Base-by-base conservation (phyloP, 2,113 vertebrate genomes). In the Columba livia region DNA sequence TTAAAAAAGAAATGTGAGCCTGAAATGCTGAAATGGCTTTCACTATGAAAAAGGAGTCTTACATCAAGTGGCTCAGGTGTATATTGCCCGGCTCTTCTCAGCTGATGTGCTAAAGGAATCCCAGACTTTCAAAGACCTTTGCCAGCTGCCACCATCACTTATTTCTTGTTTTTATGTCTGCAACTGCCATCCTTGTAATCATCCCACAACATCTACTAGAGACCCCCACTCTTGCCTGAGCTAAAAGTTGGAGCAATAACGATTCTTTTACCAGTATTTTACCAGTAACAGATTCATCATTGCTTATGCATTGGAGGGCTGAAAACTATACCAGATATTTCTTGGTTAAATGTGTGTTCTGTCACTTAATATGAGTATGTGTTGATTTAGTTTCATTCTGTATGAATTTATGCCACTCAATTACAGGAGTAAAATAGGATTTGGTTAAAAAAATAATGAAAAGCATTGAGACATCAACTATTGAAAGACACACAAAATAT, bases 351-450 rank as follows among this genome's bases (percentile, higher is more conserved):
- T 19, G 31, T 29, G 28, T 1, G 0, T n/a, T 51, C 70, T 65
- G 15, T 73, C 50, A 67, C 31, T 89, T 87, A 31, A 48, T 19
- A 11, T 65, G 21, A 58, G 31, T 24, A n/a, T 12, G 26, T 0
- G 0, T 69, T 88, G 57, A 79, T 86, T 96, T 89, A 40, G 38
- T 95, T 92, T 89, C 62, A 36, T 50, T 79, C 40, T 36, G 15
- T 62, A 66, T 61, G 54, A 91, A 89, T 92, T 86, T 77, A 85
- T 91, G 67, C 79, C 58, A 72, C 34, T 89, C 53, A 77, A 26
- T 92, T 89, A 79, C 44, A 65, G 64, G 20, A 85, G 11, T 36
- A 92, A 88, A 74, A 82, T n/a, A 48, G 34, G 5, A 15, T 85
- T 84, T 44, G 20, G 26, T 92, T 93, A 58, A 50, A 72, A 53